Base-by-base conservation (phyloP, 92 coral and sea anemone genomes). In the Parazoanthus darwini region DNA sequence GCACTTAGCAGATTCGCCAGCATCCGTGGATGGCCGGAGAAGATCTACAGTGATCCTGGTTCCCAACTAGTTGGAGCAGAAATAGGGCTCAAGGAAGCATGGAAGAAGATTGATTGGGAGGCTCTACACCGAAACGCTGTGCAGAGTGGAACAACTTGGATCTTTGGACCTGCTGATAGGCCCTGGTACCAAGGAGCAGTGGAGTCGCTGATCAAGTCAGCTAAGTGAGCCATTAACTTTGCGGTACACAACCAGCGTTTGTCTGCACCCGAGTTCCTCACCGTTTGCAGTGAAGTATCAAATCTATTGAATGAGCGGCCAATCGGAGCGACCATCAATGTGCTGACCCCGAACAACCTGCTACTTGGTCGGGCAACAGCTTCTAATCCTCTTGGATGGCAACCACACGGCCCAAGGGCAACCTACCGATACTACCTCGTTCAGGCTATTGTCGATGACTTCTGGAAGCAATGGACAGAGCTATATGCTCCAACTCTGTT, bases 121-220 rank as follows among this genome's bases (percentile, higher is more conserved):
- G 71, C 6, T 10, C 59, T 89, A 70, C 86, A 76, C 65, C 77
- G 82, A 80, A 89, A 78, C 23, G 77, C 85, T 35, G 33, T 75
- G 33, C 44, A 68, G 48, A 90, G 87, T 26, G 90, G 90, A 59
- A 22, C 74, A 38, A 89, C 90, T 8, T 89, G 94, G 94, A 74
- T 85, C n/a, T 92, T 89, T 73, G 94, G 94, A 13, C 86, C 90
- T 16, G 92, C 94, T 8, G 92, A 91, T 81, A 89, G 90, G 74
- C 87, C 92, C 37, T 89, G 94, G 94, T 74, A 91, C 35, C 90
- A 92, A 81, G 94, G 92, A 37, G 94, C 92, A 78, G 94, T 81
- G 29, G 84, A 89, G 59, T 85, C 90, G 1, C 87, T 92, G 10
- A 81, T 92, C 6, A 92, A 92, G 78, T 63, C 65, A 8, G 92